Evolutionary conservation across 2,113 vertebrate genomes (phyloP).

Genomic region (Accipiter cooperii): DNA sequence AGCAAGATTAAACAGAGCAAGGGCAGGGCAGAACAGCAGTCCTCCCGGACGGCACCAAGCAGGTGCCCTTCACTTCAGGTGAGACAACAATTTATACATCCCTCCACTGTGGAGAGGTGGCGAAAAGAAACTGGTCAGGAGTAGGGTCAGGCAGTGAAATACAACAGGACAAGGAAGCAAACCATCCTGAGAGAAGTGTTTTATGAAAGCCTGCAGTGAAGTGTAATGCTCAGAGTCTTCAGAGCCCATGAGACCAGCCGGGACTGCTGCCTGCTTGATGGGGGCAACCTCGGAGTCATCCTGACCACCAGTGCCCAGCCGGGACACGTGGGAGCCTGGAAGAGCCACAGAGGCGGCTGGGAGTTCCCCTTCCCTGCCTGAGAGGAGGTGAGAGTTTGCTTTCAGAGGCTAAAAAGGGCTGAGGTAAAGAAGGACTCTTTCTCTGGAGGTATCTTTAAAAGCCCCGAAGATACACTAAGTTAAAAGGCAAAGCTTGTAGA

Average conservation of each 20-base stretch:
- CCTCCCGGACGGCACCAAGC: accelerated
- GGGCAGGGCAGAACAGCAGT: background rate
- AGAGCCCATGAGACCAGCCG: background rate
- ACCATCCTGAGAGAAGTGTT: background rate
- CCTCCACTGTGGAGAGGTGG: background rate
- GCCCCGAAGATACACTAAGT: background rate
- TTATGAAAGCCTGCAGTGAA: background rate
- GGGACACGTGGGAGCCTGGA: background rate
- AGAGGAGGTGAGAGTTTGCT: background rate
- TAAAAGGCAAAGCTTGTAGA: background rate
- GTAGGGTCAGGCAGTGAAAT: background rate
- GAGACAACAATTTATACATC: background rate
- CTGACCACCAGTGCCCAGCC: accelerated
- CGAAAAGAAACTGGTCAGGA: background rate
- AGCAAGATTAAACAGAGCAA: background rate
- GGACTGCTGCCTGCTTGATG: background rate
- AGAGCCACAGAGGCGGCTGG: background rate
- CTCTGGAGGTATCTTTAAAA: background rate
- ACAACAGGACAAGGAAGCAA: background rate
- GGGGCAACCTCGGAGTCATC: background rate
- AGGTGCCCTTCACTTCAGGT: background rate
- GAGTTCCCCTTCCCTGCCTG: background rate
- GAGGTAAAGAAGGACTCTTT: background rate
- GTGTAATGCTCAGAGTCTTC: background rate
- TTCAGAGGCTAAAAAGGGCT: background rate